Evolutionary conservation across 2,113 vertebrate species (phyloP).

Genomic region (Scolopax mira): DNA sequence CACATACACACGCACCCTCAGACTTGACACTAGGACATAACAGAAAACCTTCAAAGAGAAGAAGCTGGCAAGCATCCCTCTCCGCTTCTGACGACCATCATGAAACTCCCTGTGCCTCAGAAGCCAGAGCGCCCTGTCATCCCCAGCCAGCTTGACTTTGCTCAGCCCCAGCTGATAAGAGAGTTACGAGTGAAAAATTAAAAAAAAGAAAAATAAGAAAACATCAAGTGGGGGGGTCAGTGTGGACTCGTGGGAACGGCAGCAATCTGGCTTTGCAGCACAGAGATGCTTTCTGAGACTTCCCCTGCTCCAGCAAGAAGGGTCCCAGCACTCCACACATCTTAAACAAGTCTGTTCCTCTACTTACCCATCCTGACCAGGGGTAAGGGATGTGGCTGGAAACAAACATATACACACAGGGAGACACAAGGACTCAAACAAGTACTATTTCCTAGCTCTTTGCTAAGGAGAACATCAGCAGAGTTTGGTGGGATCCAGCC

Average conservation of each 20-base stretch:
- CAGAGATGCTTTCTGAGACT: background rate
- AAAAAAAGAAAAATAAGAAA: background rate
- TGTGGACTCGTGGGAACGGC: slow-evolving; percentile 44
- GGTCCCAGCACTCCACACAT: background rate
- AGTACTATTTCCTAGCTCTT: fast-evolving
- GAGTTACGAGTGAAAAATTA: background rate
- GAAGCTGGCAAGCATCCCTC: background rate
- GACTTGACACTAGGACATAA: background rate
- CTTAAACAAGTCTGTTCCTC: background rate
- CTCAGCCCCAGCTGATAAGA: slow-evolving; percentile 16
- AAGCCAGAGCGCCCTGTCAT: background rate
- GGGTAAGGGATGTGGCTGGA: background rate
- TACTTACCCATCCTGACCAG: fast-evolving
- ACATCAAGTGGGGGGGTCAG: background rate
- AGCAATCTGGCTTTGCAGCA: background rate
- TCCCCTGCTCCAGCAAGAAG: background rate
- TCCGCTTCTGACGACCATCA: background rate
- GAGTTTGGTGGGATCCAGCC: background rate
- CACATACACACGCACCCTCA: background rate
- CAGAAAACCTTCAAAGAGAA: background rate
- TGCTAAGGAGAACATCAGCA: fast-evolving
- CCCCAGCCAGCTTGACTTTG: background rate
- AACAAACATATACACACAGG: fast-evolving
- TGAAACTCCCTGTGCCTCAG: background rate
- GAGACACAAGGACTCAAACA: background rate